Evolutionary conservation across 2,113 vertebrate species (phyloP).

Genomic region (Sminthopsis crassicaudata): DNA sequence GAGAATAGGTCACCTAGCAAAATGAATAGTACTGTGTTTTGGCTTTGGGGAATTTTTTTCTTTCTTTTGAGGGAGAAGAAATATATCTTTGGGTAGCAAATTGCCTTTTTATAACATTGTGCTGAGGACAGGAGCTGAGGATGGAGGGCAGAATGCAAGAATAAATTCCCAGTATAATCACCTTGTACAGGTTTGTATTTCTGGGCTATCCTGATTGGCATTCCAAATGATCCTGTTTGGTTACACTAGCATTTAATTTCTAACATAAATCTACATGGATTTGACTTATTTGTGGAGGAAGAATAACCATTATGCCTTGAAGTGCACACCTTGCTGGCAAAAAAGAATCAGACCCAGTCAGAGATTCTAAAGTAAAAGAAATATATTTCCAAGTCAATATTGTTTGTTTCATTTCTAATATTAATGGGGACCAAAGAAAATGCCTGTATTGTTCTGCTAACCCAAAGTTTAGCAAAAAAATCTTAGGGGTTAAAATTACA

Average conservation of each 20-base stretch:
- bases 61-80: conserved; percentile 35
- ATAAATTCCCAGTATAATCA: conserved; percentile 34
- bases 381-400: conserved; percentile 28
- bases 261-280: conserved; percentile 51
- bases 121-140: background rate
- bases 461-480: background rate
- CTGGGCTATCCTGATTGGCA: conserved; percentile 1
- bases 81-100: conserved; percentile 38
- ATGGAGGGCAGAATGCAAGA: background rate
- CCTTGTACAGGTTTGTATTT: conserved; percentile 18
- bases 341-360: conserved; percentile 12
- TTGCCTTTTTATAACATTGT: background rate
- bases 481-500: background rate
- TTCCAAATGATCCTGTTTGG: conserved; percentile 40
- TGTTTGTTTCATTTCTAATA: conserved; percentile 18
- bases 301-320: conserved; percentile 29
- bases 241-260: conserved; percentile 51
- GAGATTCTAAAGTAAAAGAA: conserved; percentile 49
- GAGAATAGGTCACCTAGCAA: conserved; percentile 70
- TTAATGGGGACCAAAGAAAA: conserved; percentile 57
- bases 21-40: conserved; percentile 66
- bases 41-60: conserved; percentile 59
- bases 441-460: conserved; percentile 23
- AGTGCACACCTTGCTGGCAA: background rate
- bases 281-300: conserved; percentile 39